Base-by-base conservation (phyloP, 2,888 invertebrate genomes). In the Branchinecta sandiegonensis region DNA sequence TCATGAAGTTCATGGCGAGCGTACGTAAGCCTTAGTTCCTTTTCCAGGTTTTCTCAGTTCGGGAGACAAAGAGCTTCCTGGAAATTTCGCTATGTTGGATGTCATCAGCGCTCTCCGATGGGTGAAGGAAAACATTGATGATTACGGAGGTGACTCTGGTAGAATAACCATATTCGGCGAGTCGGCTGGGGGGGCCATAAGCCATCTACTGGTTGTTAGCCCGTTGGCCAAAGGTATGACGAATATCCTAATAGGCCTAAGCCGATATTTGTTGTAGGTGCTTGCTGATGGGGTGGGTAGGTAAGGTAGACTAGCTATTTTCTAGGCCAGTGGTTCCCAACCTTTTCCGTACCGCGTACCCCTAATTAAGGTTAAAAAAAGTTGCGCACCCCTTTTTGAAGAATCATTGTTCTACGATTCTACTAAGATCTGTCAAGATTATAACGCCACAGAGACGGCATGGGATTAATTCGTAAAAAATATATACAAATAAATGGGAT, bases 141-240 rank as follows among this genome's bases (percentile, higher is more conserved):
- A 64, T 65, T 69, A 67, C 13, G 69, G 69, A 9, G 90, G 89
- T 6, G 85, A 90, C 77, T 84, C 86, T 0, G 81, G 83, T 37
- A 82, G 83, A 72, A 81, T 89, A n/a, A 82, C 85, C 47, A 82
- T 86, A 1, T 85, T 87, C 79, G 89, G 89, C 0, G 89, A 89
- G 75, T 77, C 80, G 70, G 89, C 88, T 2, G 86, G 86, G 0
- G 90, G 89, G 0, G 89, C 86, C 0, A 86, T 86, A 72, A 84
- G 86, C 68, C 89, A 88, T 2, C 82, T 87, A 47, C 81, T 87
- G 70, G 75, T 89, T 17, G 72, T 82, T 8, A 81, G 81, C 2
- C 80, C 81, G 2, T 79, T 80, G 78, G 80, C 81, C 8, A 69
- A 72, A 48, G 73, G 73, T 72, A 72, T 67, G 67, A 50, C 23